Percentiles rank a stretch among this genome's conserved stretches.
These are phyloP conservation scores for Cyphomyrmex costatus DNA, from an alignment of 1,140 invertebrate genomes.

Conservation along the genomic window DNA sequence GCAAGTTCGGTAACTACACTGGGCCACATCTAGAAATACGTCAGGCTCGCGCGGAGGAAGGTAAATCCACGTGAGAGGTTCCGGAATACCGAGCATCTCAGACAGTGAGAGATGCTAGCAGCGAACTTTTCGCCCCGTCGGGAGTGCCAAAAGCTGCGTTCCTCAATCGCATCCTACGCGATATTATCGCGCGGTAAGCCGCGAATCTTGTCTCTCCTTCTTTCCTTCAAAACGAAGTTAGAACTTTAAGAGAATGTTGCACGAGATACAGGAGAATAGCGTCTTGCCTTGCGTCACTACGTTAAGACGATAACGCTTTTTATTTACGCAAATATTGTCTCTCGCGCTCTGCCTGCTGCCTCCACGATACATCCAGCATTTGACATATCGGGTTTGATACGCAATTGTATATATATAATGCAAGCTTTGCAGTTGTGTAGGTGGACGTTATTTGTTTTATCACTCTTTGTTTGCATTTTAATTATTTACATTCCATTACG, in stretches of 20 bases:
- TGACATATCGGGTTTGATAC: neutral
- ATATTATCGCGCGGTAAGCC: neutral
- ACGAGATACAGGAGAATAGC: neutral
- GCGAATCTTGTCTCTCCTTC: neutral
- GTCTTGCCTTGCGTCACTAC: neutral
- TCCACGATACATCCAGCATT: neutral
- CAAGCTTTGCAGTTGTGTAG: neutral
- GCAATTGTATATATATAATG: neutral
- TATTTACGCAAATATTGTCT: neutral
- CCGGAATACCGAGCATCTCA: conserved; percentile 49
- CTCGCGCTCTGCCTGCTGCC: neutral
- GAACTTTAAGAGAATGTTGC: conserved; percentile 2
- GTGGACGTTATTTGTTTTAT: neutral
- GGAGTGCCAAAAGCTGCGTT: conserved; percentile 43
- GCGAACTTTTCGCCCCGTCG: conserved; percentile 34
- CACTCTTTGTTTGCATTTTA: neutral
- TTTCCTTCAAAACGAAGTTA: neutral
- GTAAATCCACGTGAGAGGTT: conserved; percentile 51
- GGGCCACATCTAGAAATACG: conserved; percentile 57
- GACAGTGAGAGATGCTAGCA: conserved; percentile 47
- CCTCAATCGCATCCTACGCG: conserved; percentile 17
- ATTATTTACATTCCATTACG: neutral
- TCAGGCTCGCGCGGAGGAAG: conserved; percentile 46
- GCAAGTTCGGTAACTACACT: conserved; percentile 36
- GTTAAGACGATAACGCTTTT: neutral